A percentile compares a stretch with the other conserved stretches of the same genome.
Conservation (phyloP, 2,797 vertebrate genomes). For the Lutjanus argentimaculatus region DNA sequence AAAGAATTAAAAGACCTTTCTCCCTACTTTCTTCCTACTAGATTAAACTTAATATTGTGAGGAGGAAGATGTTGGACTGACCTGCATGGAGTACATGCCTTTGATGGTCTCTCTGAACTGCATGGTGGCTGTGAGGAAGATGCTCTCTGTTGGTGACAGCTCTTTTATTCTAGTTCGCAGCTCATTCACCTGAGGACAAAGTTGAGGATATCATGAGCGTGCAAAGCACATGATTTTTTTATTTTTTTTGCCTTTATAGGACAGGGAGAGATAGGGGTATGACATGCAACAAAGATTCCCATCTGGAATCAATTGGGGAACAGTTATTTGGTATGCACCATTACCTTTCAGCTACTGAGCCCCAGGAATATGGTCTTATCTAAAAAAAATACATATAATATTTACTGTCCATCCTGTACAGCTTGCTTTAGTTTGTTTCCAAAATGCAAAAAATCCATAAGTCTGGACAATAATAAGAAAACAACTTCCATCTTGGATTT, state of each 20-base stretch:
- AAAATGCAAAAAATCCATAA: neutral
- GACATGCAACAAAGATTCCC: neutral
- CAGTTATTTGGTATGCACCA: neutral
- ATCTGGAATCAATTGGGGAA: neutral
- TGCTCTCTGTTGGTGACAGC: conserved; percentile 89
- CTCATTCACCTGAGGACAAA: conserved; percentile 90
- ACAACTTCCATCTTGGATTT: neutral
- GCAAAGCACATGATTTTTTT: neutral
- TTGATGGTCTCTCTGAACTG: conserved; percentile 95
- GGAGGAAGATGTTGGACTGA: conserved; percentile 77
- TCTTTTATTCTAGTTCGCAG: conserved; percentile 85
- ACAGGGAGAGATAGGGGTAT: neutral
- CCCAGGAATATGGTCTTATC: neutral
- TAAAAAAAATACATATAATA: neutral
- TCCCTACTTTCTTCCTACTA: neutral
- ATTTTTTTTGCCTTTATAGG: neutral
- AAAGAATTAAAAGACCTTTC: neutral
- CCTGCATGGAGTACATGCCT: conserved; percentile 93
- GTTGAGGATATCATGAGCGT: neutral
- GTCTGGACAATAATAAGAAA: neutral
- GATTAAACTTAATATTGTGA: neutral
- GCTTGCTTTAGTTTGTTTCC: neutral
- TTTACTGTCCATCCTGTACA: neutral
- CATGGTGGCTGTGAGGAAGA: conserved; percentile 93
- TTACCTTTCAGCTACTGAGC: neutral